Base-by-base conservation (phyloP, 2,888 invertebrate species). In the Phalangium opilio region DNA sequence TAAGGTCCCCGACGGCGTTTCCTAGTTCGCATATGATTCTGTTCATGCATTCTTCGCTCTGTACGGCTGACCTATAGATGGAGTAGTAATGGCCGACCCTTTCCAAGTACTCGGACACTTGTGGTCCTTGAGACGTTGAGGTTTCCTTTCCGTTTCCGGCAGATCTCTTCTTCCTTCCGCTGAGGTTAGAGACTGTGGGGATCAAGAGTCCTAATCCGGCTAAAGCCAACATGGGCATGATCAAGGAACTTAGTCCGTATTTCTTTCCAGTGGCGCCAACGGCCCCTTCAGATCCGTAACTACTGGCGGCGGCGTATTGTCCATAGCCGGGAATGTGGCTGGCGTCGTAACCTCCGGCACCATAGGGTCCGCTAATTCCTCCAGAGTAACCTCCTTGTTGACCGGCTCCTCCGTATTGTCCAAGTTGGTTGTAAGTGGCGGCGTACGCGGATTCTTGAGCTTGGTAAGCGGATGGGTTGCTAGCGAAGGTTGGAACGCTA, bases 21-120 rank as follows among this genome's bases (percentile, higher is more conserved):
- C 58, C 58, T 15, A 58, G 49, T 45, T 58, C 58, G 41, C 58
- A 58, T 18, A 58, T 52, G 41, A 58, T 54, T 46, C 57, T 49
- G 45, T 58, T 58, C 57, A 58, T 57, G 49, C 58, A 58, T 38
- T 58, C 57, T 45, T 58, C 58, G 33, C 52, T 55, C 35, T 58
- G 55, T 1, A 58, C 53, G 4, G 58, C 58, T 12, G 52, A 54
- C 20, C 54, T 54, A 43, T 58, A 58, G 10, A 58, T 43, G 2
- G 54, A 51, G 39, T 55, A 57, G 44, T 58, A 58, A 38, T 49
- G 44, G 17, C 58, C 58, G 15, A 57, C 36, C 41, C 50, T 51
- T 20, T 58, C 57, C 8, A 50, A 50, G 44, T 58, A 58, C 27
- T 53, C 51, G 40, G 44, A 50, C 40, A 57, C 43, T 3, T 40